These are phyloP conservation scores for Entomyzon cyanotis DNA, from an alignment of 2,113 vertebrate genomes.

Conservation along the genomic window DNA sequence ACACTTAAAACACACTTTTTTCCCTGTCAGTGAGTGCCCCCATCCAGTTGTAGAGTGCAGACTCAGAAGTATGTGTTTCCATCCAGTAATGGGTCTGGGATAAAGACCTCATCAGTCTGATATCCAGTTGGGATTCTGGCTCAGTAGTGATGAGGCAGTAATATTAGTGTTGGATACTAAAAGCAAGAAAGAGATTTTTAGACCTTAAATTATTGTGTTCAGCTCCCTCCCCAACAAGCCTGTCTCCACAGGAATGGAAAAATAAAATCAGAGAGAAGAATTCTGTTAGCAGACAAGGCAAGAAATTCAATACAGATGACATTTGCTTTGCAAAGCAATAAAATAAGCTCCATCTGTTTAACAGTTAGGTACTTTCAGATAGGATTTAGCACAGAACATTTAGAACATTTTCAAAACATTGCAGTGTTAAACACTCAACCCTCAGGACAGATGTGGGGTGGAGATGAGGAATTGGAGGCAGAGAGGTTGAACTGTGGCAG, in stretches of 20 bases:
- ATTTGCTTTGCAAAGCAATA: constrained; percentile 52
- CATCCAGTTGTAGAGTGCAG: not conserved
- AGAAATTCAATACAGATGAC: constrained; percentile 49
- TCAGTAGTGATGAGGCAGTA: not conserved
- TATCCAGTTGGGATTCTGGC: not conserved
- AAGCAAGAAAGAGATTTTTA: not conserved
- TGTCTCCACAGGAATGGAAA: not conserved
- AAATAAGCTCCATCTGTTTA: constrained; percentile 42
- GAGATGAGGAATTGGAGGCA: not conserved
- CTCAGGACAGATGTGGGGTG: not conserved
- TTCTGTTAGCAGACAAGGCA: constrained; percentile 14
- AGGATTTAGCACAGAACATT: constrained; percentile 5
- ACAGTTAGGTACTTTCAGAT: not conserved
- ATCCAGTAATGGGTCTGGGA: not conserved
- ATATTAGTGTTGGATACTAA: not conserved
- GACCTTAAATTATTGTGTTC: not conserved
- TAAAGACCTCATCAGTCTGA: not conserved
- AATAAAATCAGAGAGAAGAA: not conserved
- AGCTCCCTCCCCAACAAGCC: not conserved
- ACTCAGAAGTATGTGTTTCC: not conserved
- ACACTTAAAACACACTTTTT: not conserved
- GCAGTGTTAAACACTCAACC: not conserved
- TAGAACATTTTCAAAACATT: not conserved
- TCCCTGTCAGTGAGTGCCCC: not conserved
- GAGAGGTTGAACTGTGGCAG: not conserved